phyloP scores from a whole-genome alignment of 2,113 vertebrate genomes.

The Dolichotis patagonum region DNA sequence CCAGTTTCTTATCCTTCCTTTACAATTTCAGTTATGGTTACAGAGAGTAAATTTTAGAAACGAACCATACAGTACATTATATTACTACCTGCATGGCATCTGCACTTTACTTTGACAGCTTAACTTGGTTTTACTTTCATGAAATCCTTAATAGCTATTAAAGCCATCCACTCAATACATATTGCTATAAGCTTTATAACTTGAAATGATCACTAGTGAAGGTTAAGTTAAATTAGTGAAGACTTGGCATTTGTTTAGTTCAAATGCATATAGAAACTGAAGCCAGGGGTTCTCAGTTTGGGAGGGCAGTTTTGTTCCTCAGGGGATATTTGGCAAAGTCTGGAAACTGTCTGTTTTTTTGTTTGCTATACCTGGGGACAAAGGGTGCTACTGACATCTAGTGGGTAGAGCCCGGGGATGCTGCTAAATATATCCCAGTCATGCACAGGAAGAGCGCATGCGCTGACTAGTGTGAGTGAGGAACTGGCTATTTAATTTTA shows the following conservation, averaged over 20 bases:
- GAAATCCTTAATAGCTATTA: conserved; percentile 14
- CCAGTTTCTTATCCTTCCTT: neutral
- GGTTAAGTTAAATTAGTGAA: neutral
- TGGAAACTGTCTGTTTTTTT: too few relatives aligned
- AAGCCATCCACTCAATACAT: neutral
- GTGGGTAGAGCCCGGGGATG: neutral
- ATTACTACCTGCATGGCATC: neutral
- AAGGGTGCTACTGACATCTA: conserved; percentile 51
- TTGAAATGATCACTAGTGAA: neutral
- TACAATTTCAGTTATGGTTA: conserved; percentile 13
- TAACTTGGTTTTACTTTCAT: conserved; percentile 12
- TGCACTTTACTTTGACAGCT: neutral
- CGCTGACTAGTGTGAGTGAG: neutral
- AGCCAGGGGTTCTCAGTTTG: neutral
- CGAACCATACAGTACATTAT: neutral
- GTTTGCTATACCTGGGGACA: neutral
- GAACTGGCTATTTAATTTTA: neutral
- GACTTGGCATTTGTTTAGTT: neutral
- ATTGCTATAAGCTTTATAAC: neutral
- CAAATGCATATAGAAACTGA: neutral
- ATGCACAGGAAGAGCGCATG: neutral
- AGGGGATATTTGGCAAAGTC: neutral
- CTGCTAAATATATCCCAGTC: neutral
- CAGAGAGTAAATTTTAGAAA: neutral
- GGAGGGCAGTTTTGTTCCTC: neutral